phyloP scores from a whole-genome alignment of 2,113 vertebrate genomes.

The Saimiri boliviensis region DNA sequence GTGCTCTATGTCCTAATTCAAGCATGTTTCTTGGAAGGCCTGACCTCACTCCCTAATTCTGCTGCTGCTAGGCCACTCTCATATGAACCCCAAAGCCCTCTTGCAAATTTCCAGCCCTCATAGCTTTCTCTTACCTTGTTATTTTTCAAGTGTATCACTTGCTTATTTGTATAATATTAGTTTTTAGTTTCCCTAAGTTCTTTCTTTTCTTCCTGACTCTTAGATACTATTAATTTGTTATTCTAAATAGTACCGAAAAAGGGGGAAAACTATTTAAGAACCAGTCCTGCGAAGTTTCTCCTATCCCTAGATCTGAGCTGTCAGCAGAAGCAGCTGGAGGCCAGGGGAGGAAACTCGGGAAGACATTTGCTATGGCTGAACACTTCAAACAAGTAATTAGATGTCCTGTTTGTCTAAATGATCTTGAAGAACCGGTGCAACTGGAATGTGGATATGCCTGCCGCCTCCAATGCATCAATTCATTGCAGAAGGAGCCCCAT shows the following conservation, averaged over 20 bases:
- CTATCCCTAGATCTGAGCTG: too few relatives aligned
- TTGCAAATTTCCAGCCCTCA: background rate
- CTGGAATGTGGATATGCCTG: too few relatives aligned
- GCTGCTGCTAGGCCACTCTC: background rate
- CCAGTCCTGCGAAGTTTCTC: background rate
- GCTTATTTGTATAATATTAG: background rate
- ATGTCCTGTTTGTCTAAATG: too few relatives aligned
- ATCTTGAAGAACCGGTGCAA: too few relatives aligned
- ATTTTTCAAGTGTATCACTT: background rate
- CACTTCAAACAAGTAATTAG: too few relatives aligned
- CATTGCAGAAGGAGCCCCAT: too few relatives aligned
- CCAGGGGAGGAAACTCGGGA: too few relatives aligned
- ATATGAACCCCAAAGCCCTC: background rate
- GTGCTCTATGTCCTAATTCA: background rate
- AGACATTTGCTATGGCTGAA: too few relatives aligned
- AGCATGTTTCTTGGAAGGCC: background rate
- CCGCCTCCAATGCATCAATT: too few relatives aligned
- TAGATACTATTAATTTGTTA: background rate
- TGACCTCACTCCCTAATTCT: background rate
- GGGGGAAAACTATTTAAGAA: background rate
- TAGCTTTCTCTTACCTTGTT: background rate
- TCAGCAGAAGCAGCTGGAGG: too few relatives aligned
- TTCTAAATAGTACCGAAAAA: background rate
- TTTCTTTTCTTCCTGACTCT: background rate
- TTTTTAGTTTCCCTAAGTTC: background rate